Evolutionary conservation across 2,113 vertebrate species (phyloP), one percentile per base, ranked within the genome.

Genomic region (Chlorodrepanis virens): DNA sequence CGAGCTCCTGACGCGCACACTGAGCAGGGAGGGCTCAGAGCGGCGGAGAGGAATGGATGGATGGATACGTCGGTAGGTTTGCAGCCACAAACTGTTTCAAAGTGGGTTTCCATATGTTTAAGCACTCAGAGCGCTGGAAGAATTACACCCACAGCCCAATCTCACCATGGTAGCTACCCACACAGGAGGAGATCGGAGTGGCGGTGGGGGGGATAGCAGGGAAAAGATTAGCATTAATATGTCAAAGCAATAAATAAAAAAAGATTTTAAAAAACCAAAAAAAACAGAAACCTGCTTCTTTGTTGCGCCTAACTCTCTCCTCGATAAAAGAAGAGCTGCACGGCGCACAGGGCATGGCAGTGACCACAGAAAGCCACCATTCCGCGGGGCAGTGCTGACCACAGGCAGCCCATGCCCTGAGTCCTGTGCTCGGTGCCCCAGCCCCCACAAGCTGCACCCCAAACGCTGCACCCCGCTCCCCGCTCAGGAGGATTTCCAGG

Each of bases 131-230:
- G 83, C 60, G 33, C 96, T 96, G 94, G 88, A 93, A 97, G 87
- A 93, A 97, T 94, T 84, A 97, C 98, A 95, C 98, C 98, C 97
- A 98, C 98, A 96, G 42, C 77, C 79, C 72, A 4, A 86, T 82
- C 96, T 95, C 96, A 89, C 97, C 97, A 96, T 97, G 97, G 97
- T 69, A 97, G 97, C 98, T 97, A 77, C 98, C 98, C 97, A 98
- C 98, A 96, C 96, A 92, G 92, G 74, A 92, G 57, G 80, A 78
- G 77, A 93, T 5, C 2, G 64, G 69, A 79, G 40, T 39, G 37
- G 86, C 47, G 54, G 87, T 37, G 50, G 54, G 87, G 40, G 42
- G 40, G 68, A 92, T 25, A 87, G 56, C 22, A 59, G 23, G 70
- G 54, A 10, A 83, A 75, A 95, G 85, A 92, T 91, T 53, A 72